Evolutionary conservation across 2,797 vertebrate genomes (phyloP), one percentile per base, ranked within the genome.

Genomic region (Pipistrellus kuhlii): DNA sequence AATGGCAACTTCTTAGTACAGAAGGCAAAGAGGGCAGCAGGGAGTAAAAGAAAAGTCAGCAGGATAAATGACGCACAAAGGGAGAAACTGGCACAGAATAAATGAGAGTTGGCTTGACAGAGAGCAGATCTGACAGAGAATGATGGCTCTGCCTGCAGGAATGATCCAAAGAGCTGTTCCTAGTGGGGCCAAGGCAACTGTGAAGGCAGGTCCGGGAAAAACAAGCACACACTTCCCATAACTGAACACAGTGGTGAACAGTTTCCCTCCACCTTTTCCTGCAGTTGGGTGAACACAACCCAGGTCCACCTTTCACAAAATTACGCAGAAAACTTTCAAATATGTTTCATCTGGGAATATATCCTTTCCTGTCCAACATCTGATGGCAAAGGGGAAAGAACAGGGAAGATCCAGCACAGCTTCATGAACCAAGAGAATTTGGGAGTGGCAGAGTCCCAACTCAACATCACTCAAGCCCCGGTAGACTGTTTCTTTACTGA

Each of bases 11-110:
- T 30, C 82, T 69, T n/a, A 15, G 20, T 17, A 2, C 7, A 90
- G 62, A 69, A 77, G 41, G 59, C 77, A 53, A 78, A 30, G 71
- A 90, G 41, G 27, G 57, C 59, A 62, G 35, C 21, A 20, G 32
- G 77, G 85, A 90, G 51, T 23, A 32, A 85, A 95, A 69, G 83
- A 71, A 92, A 96, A 57, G n/a, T 25, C 41, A 86, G 41, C 25
- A 92, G 88, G 85, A 90, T 93, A 75, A 75, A 83, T 85, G 87
- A 51, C 8, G 35, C 51, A n/a, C 46, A 17, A 12, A 88, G 35
- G 41, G 87, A 80, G 72, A 87, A 94, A 46, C n/a, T 15, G 38
- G 57, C 75, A 41, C 21, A 21, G 48, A 85, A 64, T 76, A 32
- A 84, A 93, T 14, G 41, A 68, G 48, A 23, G 6, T 3, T 76